phyloP scores from a whole-genome alignment of 2,113 vertebrate species.

The Chamaea fasciata region DNA sequence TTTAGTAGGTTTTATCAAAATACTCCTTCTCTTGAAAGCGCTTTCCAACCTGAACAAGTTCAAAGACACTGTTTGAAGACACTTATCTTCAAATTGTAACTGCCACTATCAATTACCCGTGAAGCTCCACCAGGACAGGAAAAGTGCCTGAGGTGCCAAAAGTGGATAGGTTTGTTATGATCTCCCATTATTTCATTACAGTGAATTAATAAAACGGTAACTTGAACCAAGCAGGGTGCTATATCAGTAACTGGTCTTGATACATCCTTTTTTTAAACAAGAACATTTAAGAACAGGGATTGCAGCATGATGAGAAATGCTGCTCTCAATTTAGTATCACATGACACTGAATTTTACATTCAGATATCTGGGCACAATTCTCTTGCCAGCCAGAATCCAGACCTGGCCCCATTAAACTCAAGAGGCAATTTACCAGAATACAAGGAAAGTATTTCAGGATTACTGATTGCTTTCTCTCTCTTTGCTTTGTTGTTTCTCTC shows the following conservation, averaged over 20 bases:
- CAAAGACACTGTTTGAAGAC: background rate
- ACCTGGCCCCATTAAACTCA: background rate
- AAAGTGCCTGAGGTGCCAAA: background rate
- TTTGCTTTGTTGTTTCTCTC: background rate
- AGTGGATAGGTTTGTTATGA: background rate
- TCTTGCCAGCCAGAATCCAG: background rate
- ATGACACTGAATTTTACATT: background rate
- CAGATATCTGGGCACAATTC: background rate
- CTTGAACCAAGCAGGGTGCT: background rate
- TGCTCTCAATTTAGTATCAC: background rate
- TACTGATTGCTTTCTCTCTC: background rate
- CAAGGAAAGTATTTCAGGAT: background rate
- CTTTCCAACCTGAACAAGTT: background rate
- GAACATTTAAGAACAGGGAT: background rate
- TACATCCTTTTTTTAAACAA: background rate
- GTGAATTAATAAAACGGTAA: slow-evolving; percentile 3
- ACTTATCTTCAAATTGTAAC: no score
- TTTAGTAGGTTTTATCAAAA: background rate
- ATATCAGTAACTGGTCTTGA: background rate
- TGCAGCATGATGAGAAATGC: background rate
- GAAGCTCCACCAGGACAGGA: background rate
- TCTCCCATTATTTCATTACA: background rate
- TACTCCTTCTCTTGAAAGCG: background rate
- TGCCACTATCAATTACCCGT: background rate
- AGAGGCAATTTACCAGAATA: background rate